Evolutionary conservation across 2,113 vertebrate genomes (phyloP), one percentile per base, ranked within the genome.

Genomic region (rat (Rattus norvegicus)): DNA sequence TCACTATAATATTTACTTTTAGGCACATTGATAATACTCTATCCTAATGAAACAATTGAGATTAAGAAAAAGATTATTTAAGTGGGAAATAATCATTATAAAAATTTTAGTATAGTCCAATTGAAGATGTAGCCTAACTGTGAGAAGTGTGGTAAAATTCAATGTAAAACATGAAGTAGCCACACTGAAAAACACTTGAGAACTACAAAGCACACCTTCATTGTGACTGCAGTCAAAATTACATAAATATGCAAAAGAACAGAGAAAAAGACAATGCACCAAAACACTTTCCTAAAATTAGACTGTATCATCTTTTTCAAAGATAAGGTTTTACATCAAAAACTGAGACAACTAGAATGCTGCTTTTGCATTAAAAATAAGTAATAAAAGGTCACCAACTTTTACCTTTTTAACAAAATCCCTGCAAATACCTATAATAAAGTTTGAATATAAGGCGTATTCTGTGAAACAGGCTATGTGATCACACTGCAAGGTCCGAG

Each of bases 221-320:
- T 24, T 43, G 19, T 75, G 63, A 94, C 49, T 61, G 14, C 61
- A 89, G 89, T 43, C 87, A 90, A 90, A 93, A 77, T 69, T n/a
- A 73, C 13, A 87, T 8, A 19, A 43, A 69, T n/a, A 96, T 30
- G n/a, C 39, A 39, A 95, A 94, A 91, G 76, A 95, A 93, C 6
- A 93, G 95, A 61, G 28, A 52, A 93, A 95, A 49, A 36, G 16
- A 93, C n/a, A 65, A 63, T 43, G 26, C 12, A 84, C 73, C 24
- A 56, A 94, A 92, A 56, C 61, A 94, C 56, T 94, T 90, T 52
- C 80, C 75, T 95, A 95, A 96, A 95, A 95, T 59, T 73, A 93
- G 73, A 22, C 54, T 76, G 5, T 65, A 73, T 36, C 61, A 91
- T 47, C 2, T n/a, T 94, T 94, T 94, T 75, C n/a, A 92, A 47